Conservation (phyloP, 2,797 vertebrate species). For the Ambastaia sidthimunki region DNA sequence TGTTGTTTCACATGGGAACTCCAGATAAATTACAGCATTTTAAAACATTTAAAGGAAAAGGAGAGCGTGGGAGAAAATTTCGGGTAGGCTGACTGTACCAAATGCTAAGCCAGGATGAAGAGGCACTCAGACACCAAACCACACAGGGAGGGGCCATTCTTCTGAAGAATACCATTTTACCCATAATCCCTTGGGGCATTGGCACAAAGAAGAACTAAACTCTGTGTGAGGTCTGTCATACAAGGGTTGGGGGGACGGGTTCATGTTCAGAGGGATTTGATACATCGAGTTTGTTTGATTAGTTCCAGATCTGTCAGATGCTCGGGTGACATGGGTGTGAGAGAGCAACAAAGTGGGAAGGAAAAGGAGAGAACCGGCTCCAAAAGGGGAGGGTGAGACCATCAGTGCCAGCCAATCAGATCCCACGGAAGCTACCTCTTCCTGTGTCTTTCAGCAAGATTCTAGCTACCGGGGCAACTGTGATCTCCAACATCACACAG, state of each 20-base stretch:
- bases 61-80: neutral
- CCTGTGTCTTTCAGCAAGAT: slow-evolving; percentile 35
- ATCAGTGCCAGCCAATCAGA: slow-evolving; percentile 34
- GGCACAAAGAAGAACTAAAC: slow-evolving; percentile 31
- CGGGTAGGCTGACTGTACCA: slow-evolving; percentile 25
- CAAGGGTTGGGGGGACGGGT: slow-evolving; percentile 26
- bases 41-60: slow-evolving; percentile 46
- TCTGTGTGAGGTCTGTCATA: slow-evolving; percentile 40
- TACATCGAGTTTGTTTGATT: slow-evolving; percentile 55
- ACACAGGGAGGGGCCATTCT: slow-evolving; percentile 50
- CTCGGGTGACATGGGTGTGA: slow-evolving; percentile 20
- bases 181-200: slow-evolving; percentile 51
- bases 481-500: slow-evolving; percentile 45
- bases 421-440: slow-evolving; percentile 38
- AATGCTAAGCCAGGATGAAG: slow-evolving; percentile 44
- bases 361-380: slow-evolving; percentile 38
- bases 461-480: slow-evolving; percentile 42
- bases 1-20: slow-evolving; percentile 59
- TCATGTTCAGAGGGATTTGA: slow-evolving; percentile 44
- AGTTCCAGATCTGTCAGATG: slow-evolving; percentile 57
- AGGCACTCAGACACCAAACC: slow-evolving; percentile 30
- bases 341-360: slow-evolving; percentile 37
- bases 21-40: slow-evolving; percentile 57
- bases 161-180: slow-evolving; percentile 35
- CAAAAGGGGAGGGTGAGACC: slow-evolving; percentile 22